Base-by-base conservation (phyloP, 2,888 invertebrate species). In the Troides oblongomaculatus region DNA sequence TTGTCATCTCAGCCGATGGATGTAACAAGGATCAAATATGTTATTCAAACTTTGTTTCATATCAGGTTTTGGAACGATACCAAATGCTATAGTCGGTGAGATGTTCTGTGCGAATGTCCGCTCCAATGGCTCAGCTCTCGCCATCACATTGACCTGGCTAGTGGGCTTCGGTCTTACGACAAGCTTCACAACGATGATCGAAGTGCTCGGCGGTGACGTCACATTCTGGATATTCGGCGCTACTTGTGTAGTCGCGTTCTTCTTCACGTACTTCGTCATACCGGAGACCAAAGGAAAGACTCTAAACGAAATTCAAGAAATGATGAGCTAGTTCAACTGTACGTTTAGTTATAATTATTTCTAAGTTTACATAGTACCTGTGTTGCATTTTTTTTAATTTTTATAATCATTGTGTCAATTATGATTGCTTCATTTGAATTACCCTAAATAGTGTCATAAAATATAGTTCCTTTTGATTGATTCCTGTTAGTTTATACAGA, bases 221-320 rank as follows among this genome's bases (percentile, higher is more conserved):
- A 84, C 81, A 0, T 83, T 84, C 74, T 84, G 82, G 82, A 50
- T 84, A 0, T 84, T 81, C 36, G 80, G 77, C 0, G 80, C 73
- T 1, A 77, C 79, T 0, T 81, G 82, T 39, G 66, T 79, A 0
- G 21, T 80, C 0, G 80, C 79, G 0, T 84, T 82, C 60, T 18
- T 82, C 0, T 84, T 84, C 62, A 80, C 82, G 0, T 72, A 73
- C 30, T 75, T 82, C 56, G 78, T 70, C 23, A 70, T 84, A 7
- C 84, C 84, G 0, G 84, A 84, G 62, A 84, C 84, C 0, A 84
- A 81, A 63, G 83, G 83, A 2, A 83, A 79, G 68, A 82, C 80
- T 3, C 68, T 84, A 5, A 76, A 77, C 64, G 83, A 84, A 63
- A 83, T 84, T 57, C 81, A 82, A 43, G 80, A 81, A 10, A 81